phyloP scores from a whole-genome alignment of 2,113 vertebrate genomes.

The Connochaetes taurinus region DNA sequence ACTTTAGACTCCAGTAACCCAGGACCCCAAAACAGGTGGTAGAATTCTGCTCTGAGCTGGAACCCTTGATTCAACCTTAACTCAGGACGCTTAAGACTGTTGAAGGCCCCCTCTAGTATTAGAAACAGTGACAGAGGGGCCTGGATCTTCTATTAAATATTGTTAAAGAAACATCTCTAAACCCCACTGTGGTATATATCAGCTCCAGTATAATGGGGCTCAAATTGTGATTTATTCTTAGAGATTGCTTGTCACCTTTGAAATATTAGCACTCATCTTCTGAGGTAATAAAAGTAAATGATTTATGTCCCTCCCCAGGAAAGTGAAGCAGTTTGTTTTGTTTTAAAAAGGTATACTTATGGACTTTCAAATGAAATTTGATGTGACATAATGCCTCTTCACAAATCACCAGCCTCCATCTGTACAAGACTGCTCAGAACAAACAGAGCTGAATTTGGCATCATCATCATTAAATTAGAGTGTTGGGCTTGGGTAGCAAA shows the following conservation, averaged over 20 bases:
- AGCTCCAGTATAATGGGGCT: constrained; percentile 66
- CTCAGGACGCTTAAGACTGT: not conserved
- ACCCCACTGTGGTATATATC: constrained; percentile 46
- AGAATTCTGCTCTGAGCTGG: not conserved
- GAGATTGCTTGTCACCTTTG: constrained; percentile 78
- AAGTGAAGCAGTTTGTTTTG: constrained; percentile 73
- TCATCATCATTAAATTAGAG: not conserved
- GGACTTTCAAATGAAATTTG: constrained; percentile 78
- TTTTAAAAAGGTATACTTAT: constrained; percentile 76
- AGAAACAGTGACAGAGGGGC: constrained; percentile 43
- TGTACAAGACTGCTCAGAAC: not conserved
- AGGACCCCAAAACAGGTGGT: not conserved
- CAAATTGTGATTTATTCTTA: constrained; percentile 77
- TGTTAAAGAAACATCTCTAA: constrained; percentile 64
- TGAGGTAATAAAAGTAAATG: constrained; percentile 76
- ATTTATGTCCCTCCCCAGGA: constrained; percentile 75
- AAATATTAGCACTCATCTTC: constrained; percentile 82
- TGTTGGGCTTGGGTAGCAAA: not conserved
- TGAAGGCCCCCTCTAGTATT: constrained; percentile 49
- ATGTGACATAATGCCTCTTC: constrained; percentile 70
- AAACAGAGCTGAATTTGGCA: not conserved
- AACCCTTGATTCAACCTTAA: not conserved
- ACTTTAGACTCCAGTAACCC: not conserved
- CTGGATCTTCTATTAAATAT: constrained; percentile 51
- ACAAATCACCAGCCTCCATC: constrained; percentile 56